These are phyloP conservation scores for Poeciliopsis paucimaculata DNA, from an alignment of 2,797 vertebrate genomes.

Conservation along the genomic window DNA sequence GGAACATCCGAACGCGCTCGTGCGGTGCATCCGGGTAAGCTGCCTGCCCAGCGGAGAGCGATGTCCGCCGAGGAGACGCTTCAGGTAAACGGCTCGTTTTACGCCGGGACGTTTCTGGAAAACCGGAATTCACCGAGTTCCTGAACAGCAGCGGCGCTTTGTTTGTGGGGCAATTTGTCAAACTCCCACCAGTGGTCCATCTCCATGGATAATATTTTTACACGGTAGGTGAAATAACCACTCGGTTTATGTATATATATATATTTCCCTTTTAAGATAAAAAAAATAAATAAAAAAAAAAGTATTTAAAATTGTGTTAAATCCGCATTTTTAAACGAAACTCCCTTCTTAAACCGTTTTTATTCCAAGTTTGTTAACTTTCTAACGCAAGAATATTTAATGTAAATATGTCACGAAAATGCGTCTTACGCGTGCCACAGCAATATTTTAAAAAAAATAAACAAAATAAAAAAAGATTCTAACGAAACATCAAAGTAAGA, in stretches of 20 bases:
- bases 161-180: background rate
- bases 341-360: background rate
- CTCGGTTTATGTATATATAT: too few relatives aligned
- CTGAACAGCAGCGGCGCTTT: background rate
- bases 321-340: background rate
- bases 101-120: background rate
- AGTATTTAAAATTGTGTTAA: background rate
- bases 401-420: background rate
- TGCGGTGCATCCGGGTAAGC: conserved; percentile 36
- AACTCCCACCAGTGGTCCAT: conserved; percentile 6
- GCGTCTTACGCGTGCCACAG: background rate
- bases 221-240: conserved; percentile 42
- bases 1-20: conserved; percentile 31
- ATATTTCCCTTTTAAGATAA: too few relatives aligned
- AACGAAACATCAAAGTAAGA: background rate
- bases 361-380: background rate
- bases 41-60: conserved; percentile 20
- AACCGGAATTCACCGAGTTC: conserved; percentile 21
- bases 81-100: conserved; percentile 6
- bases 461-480: background rate
- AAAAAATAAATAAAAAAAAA: too few relatives aligned
- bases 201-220: conserved; percentile 49
- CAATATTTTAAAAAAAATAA: background rate
- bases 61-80: conserved; percentile 22
- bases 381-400: background rate